These are phyloP conservation scores for Eupsilia transversa DNA, from an alignment of 2,888 invertebrate genomes.

Conservation along the genomic window DNA sequence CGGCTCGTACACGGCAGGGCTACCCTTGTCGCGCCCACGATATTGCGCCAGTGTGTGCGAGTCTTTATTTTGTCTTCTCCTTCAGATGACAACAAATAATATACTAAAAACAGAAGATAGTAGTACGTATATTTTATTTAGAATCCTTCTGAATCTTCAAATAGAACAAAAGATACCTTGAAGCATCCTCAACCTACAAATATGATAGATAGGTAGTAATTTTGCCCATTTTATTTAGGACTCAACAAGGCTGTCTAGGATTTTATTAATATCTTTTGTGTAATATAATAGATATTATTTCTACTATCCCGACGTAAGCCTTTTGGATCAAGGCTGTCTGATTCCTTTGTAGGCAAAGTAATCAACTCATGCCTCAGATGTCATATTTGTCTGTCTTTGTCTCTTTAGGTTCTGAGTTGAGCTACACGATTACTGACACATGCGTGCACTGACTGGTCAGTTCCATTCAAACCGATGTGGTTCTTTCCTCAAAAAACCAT, in stretches of 20 bases:
- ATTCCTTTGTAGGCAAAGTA: constrained; percentile 8
- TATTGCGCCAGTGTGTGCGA: too few relatives aligned
- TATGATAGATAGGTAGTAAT: not conserved
- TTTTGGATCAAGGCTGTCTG: constrained; percentile 21
- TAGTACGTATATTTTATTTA: not conserved
- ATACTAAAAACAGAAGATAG: not conserved
- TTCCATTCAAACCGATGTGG: not conserved
- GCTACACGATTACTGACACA: not conserved
- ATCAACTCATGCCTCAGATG: constrained; percentile 5
- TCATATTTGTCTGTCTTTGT: not conserved
- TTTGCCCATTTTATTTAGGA: not conserved
- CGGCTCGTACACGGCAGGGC: too few relatives aligned
- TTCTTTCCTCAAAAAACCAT: not conserved
- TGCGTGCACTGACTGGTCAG: not conserved
- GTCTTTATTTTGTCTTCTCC: too few relatives aligned
- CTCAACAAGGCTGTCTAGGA: not conserved
- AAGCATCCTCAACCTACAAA: not conserved
- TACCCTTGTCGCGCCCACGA: too few relatives aligned
- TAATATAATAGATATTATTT: constrained; percentile 14
- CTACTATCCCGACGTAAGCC: too few relatives aligned
- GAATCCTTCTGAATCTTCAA: not conserved
- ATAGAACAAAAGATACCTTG: not conserved
- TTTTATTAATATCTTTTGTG: not conserved
- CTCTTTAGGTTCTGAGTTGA: not conserved
- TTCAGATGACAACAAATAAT: not conserved